Evolutionary conservation across 2,797 vertebrate genomes (phyloP).

Genomic region (Tachyglossus aculeatus): DNA sequence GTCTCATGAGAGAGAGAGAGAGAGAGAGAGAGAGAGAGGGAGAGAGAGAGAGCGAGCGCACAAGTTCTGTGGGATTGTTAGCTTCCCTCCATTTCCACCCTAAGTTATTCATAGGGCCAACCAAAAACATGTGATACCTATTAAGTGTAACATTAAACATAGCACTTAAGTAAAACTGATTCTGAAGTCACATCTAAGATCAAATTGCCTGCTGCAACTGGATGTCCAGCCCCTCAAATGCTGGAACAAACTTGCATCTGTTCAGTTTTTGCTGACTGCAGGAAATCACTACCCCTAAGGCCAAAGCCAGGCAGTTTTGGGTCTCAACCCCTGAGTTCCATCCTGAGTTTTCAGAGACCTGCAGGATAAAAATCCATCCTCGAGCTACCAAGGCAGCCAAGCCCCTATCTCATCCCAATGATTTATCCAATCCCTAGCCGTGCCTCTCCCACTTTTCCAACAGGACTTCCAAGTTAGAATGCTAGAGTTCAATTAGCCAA

Average conservation of each 20-base stretch:
- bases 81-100: slow-evolving; percentile 16
- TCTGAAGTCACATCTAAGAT: slow-evolving; percentile 19
- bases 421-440: background rate
- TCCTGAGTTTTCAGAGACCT: background rate
- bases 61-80: no score
- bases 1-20: no score
- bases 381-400: background rate
- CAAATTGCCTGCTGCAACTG: slow-evolving; percentile 6
- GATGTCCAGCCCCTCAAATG: background rate
- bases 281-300: background rate
- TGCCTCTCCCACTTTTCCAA: background rate
- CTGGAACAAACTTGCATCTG: slow-evolving; percentile 13
- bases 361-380: background rate
- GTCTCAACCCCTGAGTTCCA: background rate
- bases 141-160: slow-evolving; percentile 53
- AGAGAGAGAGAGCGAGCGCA: no score
- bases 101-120: slow-evolving; percentile 21
- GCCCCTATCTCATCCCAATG: background rate
- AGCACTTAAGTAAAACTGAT: slow-evolving; percentile 31
- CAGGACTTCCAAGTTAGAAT: slow-evolving; percentile 27
- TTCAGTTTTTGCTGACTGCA: background rate
- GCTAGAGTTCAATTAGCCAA: slow-evolving; percentile 33
- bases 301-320: slow-evolving; percentile 1
- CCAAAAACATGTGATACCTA: slow-evolving; percentile 49
- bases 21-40: no score